Conservation (phyloP, 1,140 invertebrate genomes). For the Aphaenogaster ashmeadi region DNA sequence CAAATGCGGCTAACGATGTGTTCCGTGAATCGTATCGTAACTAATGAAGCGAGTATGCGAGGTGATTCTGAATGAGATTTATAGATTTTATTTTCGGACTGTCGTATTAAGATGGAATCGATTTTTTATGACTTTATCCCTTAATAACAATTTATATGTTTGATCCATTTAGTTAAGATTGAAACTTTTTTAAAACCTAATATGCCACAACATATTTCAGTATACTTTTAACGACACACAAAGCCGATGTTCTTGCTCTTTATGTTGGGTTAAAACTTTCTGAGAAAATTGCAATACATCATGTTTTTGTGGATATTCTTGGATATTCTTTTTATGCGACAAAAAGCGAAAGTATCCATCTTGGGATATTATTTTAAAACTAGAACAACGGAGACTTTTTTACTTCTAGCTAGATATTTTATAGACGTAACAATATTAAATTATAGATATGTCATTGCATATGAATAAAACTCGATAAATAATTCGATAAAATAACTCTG, state of each 20-base stretch:
- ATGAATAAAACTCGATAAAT: slow-evolving; percentile 15
- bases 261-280: not conserved
- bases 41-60: not conserved
- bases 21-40: slow-evolving; percentile 34
- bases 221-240: not conserved
- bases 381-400: not conserved
- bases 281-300: not conserved
- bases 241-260: not conserved
- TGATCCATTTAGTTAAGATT: not conserved
- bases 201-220: not conserved
- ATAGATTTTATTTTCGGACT: not conserved
- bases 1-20: not conserved
- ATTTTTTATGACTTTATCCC: not conserved
- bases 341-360: not conserved
- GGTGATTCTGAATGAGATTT: not conserved
- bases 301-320: not conserved
- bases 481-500: slow-evolving; percentile 12
- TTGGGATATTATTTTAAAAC: not conserved
- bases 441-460: not conserved
- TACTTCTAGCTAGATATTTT: not conserved
- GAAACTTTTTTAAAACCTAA: not conserved
- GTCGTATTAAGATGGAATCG: not conserved
- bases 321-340: not conserved
- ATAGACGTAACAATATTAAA: not conserved
- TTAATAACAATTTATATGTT: not conserved